Percentiles rank a stretch among this genome's conserved stretches.
Evolutionary conservation across 2,113 vertebrate genomes (phyloP).

Genomic region (Octodon degus): DNA sequence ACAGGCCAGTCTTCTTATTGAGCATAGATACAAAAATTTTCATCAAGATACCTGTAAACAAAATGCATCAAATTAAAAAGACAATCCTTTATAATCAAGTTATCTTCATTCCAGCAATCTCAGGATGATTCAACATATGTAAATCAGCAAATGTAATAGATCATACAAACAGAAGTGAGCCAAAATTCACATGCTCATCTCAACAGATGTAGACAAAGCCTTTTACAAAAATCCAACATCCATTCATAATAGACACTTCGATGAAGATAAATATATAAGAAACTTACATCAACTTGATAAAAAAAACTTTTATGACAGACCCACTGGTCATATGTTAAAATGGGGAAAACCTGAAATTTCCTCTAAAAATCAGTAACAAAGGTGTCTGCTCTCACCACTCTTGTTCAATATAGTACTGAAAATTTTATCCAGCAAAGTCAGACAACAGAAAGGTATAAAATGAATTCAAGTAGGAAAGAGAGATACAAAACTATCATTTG

Average conservation of each 20-base stretch:
- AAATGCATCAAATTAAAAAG: too few species aligned
- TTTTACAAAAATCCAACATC: too few species aligned
- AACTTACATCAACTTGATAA: neutral
- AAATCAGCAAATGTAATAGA: too few species aligned
- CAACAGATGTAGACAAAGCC: too few species aligned
- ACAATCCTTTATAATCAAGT: too few species aligned
- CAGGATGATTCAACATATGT: too few species aligned
- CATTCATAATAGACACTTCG: too few species aligned
- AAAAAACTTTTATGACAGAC: neutral
- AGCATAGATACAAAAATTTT: neutral
- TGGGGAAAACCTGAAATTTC: neutral
- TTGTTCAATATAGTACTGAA: too few species aligned
- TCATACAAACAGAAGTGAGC: too few species aligned
- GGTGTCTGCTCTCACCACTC: neutral
- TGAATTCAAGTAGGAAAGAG: neutral
- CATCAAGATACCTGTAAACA: neutral
- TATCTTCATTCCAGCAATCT: too few species aligned
- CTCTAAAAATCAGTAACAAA: neutral
- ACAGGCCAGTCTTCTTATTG: neutral
- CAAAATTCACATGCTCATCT: too few species aligned
- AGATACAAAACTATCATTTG: neutral
- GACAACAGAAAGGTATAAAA: neutral
- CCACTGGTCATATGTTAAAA: neutral
- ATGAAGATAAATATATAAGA: too few species aligned
- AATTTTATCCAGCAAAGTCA: neutral